phyloP scores from a whole-genome alignment of 2,113 vertebrate genomes.

The Catharus bicknelli region DNA sequence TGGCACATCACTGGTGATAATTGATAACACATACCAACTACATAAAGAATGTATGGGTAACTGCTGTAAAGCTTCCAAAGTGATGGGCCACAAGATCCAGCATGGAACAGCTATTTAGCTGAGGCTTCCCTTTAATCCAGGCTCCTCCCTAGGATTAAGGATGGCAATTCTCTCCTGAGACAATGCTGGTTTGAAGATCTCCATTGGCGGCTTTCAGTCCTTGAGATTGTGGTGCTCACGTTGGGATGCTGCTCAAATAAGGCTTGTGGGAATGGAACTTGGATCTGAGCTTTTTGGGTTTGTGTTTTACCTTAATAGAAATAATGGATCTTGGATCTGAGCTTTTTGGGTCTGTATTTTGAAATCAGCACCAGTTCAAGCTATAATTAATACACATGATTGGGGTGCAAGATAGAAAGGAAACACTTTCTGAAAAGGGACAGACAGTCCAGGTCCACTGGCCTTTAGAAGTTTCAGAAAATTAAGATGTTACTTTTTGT shows the following conservation, averaged over 20 bases:
- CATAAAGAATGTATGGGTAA: rapidly evolving
- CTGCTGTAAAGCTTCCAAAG: neutral
- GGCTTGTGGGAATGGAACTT: neutral
- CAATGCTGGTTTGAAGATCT: neutral
- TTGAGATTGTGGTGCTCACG: neutral
- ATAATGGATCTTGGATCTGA: neutral
- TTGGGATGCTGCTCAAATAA: neutral
- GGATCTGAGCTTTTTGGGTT: no score
- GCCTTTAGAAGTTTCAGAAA: neutral
- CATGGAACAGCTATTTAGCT: neutral
- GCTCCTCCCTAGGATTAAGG: neutral
- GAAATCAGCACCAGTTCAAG: rapidly evolving
- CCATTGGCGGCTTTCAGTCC: rapidly evolving
- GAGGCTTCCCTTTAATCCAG: neutral
- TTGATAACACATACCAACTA: rapidly evolving
- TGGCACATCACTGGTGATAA: neutral
- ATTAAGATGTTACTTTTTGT: neutral
- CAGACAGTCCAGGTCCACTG: neutral
- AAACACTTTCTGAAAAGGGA: neutral
- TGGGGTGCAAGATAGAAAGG: neutral
- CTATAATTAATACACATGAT: rapidly evolving
- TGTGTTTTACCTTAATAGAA: no score
- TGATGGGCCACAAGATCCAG: neutral
- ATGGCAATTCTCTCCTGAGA: neutral
- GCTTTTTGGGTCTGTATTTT: no score